These are phyloP conservation scores for Carpatolechia fugitivella DNA, from an alignment of 2,888 invertebrate species.

Conservation along the genomic window DNA sequence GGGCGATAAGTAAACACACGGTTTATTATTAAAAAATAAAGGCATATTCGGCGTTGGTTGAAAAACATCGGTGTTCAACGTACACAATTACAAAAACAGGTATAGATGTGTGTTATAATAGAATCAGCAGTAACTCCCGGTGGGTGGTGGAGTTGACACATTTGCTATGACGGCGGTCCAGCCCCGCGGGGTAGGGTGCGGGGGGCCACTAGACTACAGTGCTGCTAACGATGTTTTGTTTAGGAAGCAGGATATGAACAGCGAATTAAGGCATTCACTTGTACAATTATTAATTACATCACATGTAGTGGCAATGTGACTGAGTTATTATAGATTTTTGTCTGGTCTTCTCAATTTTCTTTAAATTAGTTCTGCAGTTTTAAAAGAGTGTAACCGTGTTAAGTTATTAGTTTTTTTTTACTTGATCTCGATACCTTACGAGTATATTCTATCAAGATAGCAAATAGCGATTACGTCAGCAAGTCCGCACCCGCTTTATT, in stretches of 20 bases:
- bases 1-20: too few relatives aligned
- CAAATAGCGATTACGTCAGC: too few relatives aligned
- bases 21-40: too few relatives aligned
- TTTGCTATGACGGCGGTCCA: constrained; percentile 2
- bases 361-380: too few relatives aligned
- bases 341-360: too few relatives aligned
- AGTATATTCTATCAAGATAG: too few relatives aligned
- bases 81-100: constrained; percentile 5
- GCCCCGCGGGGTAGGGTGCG: background rate
- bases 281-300: background rate
- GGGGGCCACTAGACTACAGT: background rate
- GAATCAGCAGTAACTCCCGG: background rate
- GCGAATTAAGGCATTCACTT: background rate
- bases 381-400: too few relatives aligned
- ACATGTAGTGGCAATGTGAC: background rate
- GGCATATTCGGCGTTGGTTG: too few relatives aligned
- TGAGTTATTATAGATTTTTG: too few relatives aligned
- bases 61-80: background rate
- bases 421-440: too few relatives aligned
- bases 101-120: background rate
- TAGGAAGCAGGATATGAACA: background rate
- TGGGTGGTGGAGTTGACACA: constrained; percentile 15
- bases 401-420: too few relatives aligned
- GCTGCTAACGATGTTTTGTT: constrained; percentile 7
- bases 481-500: too few relatives aligned